Evolutionary conservation across 1,140 invertebrate genomes (phyloP), one percentile per base, ranked within the genome.

Genomic region (Orchestia grillus): DNA sequence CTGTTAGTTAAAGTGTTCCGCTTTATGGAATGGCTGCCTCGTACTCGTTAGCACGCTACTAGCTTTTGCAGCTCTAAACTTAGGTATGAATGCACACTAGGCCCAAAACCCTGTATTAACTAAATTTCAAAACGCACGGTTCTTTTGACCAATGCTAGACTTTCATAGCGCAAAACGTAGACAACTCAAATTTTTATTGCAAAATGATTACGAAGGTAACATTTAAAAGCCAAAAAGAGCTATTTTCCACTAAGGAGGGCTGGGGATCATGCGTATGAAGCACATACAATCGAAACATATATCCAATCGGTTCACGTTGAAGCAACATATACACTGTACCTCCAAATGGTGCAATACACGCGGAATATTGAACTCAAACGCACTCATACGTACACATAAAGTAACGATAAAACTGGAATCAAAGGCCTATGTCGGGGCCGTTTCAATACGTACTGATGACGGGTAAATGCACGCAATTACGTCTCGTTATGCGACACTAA

Each of bases 401-500:
- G 36, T 8, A 90, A 8, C 42, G 88, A 44, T 90, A 41, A 90
- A 90, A 44, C 88, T 36, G 23, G 41, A 90, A 90, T 90, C 88
- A 90, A 90, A 90, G 28, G 88, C 88, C 88, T 90, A 90, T 44
- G 92, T 44, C 40, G 92, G 36, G 92, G 44, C 36, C 92, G 92
- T 94, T n/a, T 94, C 92, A 94, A 94, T 94, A 44, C 43, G 41
- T 45, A 94, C 92, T 94, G 92, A 94, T 94, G 92, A 94, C 41
- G 92, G 92, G 92, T 94, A 94, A 94, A 94, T 94, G 92, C 92
- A 40, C 41, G 92, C 92, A 94, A 94, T 94, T 94, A 94, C 92
- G 92, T 11, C 92, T 47, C 44, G 92, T 94, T 94, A 94, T 44
- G 41, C 40, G 92, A 94, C 92, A 94, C 92, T 94, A 94, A 94